Evolutionary conservation across 2,888 invertebrate genomes (phyloP), one percentile per base, ranked within the genome.

Genomic region (Agapetus fuscipes): DNA sequence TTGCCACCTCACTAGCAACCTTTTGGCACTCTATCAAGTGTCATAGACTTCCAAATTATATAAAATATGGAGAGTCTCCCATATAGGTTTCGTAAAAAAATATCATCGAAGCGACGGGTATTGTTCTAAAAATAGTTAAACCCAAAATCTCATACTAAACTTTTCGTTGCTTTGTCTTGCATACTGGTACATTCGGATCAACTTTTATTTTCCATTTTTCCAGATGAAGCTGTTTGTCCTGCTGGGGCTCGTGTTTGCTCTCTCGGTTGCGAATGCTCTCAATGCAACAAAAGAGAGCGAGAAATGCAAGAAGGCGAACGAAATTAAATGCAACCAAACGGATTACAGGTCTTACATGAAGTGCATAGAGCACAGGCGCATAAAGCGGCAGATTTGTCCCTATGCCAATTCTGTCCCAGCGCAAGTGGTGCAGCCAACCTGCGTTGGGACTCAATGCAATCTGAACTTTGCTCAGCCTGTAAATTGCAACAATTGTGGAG

Each of bases 331-430:
- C 25, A n/a, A n/a, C 12, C 34, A 37, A 15, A 45, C 45, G 6
- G 41, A 48, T 4, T 40, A 39, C 36, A 27, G 17, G 11, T 40
- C 17, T 2, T 46, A 41, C 28, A 12, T 39, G 10, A 39, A 46
- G 30, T 48, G 48, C 9, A n/a, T 43, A 14, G 15, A 40, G 9
- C 30, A 24, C 3, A 40, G 28, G 9, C 31, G 48, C 15, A 14
- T 24, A 3, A 48, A 48, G 26, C 28, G 48, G n/a, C 15, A 33
- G 15, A 27, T 29, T 3, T 45, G 39, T 35, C 33, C 28, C 9
- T 37, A 35, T 27, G 31, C 17, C 11, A 27, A 34, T 16, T 34
- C 37, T 12, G 15, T 37, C n/a, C 17, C 20, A 12, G 34, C 34
- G 6, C 30, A 17, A 11, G 24, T 39, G 12, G 32, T 39, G 2